Percentiles rank a stretch among this genome's conserved stretches.
Conservation (phyloP, 2,888 invertebrate species). For the Drosophila maculinotata region DNA sequence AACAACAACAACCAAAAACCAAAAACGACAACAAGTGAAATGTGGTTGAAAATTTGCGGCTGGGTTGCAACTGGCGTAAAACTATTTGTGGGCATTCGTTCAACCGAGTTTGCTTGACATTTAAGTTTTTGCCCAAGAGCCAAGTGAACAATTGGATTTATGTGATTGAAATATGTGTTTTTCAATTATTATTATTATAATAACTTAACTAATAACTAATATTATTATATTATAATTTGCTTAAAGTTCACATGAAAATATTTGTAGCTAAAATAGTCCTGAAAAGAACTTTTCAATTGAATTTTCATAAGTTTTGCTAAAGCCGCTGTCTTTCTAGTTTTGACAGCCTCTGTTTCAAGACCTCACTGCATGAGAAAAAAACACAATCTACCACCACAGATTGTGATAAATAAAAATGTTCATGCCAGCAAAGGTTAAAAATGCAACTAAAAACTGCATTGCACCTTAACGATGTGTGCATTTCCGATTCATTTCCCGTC, state of each 20-base stretch:
- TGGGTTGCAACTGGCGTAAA: slow-evolving; percentile 7
- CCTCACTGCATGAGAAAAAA: not conserved
- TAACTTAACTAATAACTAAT: no score
- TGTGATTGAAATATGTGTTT: not conserved
- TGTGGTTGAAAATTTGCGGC: slow-evolving; percentile 35
- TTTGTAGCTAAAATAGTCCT: no score
- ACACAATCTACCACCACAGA: no score
- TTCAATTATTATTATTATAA: no score
- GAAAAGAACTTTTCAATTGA: no score
- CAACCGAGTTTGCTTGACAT: slow-evolving; percentile 9
- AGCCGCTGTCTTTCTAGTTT: no score
- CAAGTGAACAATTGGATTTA: slow-evolving; percentile 5
- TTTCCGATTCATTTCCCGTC: slow-evolving; percentile 70
- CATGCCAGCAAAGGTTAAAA: not conserved
- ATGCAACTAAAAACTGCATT: slow-evolving; percentile 29
- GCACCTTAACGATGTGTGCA: slow-evolving; percentile 58
- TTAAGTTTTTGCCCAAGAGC: not conserved
- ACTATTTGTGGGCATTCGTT: slow-evolving; percentile 24
- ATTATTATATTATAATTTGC: no score
- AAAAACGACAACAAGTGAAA: slow-evolving; percentile 17
- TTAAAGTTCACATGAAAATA: no score
- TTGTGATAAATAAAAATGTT: not conserved
- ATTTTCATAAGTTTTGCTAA: no score
- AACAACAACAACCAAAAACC: slow-evolving; percentile 13
- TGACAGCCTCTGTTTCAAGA: not conserved